Evolutionary conservation across 2,113 vertebrate species (phyloP).

Genomic region (Callionymus lyra): DNA sequence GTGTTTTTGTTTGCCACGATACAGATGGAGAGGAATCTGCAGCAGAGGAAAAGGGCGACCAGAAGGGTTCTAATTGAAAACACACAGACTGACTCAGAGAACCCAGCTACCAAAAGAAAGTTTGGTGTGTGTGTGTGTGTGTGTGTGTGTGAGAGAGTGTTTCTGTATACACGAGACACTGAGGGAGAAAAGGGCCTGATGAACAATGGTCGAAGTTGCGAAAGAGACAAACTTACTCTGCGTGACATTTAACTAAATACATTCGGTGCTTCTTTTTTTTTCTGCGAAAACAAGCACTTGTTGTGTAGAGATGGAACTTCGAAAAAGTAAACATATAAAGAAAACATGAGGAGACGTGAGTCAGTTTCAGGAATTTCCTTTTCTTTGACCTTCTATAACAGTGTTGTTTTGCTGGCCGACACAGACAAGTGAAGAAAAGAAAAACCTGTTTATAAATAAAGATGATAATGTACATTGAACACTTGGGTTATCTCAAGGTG

Average conservation of each 20-base stretch:
- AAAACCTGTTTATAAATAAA: not conserved
- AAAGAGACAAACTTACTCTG: slow-evolving; percentile 69
- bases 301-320: no score
- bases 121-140: slow-evolving; percentile 13
- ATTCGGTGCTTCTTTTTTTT: slow-evolving; percentile 72
- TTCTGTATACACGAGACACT: slow-evolving; percentile 5
- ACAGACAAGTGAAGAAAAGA: not conserved
- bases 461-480: not conserved
- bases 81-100: slow-evolving; percentile 59
- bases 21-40: slow-evolving; percentile 35
- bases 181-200: slow-evolving; percentile 40
- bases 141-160: slow-evolving; percentile 6
- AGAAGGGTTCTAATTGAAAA: slow-evolving; percentile 68
- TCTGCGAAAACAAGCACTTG: slow-evolving; percentile 62
- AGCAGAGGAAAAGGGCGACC: slow-evolving; percentile 40
- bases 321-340: slow-evolving; percentile 2
- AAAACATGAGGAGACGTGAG: slow-evolving; percentile 29
- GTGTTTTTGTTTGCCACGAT: slow-evolving; percentile 33
- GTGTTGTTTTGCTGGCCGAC: not conserved
- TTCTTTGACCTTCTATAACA: not conserved
- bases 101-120: slow-evolving; percentile 56
- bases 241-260: slow-evolving; percentile 71
- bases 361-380: no score
- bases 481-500: no score
- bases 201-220: slow-evolving; percentile 66